A percentile compares a stretch with the other conserved stretches of the same genome.
Evolutionary conservation across 2,113 vertebrate species (phyloP).

Genomic region (Drymodes brunneopygia): DNA sequence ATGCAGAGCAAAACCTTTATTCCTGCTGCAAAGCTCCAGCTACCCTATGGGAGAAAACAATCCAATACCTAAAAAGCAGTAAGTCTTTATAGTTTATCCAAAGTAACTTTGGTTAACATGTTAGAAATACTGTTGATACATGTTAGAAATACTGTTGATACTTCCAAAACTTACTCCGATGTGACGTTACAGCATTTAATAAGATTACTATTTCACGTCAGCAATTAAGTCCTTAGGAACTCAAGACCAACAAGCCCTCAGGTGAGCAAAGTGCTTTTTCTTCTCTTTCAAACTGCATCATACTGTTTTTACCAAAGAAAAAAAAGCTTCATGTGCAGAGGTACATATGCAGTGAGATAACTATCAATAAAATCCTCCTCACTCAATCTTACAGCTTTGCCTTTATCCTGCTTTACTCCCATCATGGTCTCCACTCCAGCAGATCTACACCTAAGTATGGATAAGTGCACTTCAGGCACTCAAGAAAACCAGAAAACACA

Average conservation of each 20-base stretch:
- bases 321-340: neutral
- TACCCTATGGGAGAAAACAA: slow-evolving; percentile 14
- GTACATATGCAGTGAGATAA: neutral
- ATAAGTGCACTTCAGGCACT: neutral
- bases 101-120: neutral
- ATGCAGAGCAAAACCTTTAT: slow-evolving; percentile 1
- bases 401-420: neutral
- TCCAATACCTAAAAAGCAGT: neutral
- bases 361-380: neutral
- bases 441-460: neutral
- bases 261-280: neutral
- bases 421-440: neutral
- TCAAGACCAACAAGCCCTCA: neutral
- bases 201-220: slow-evolving; percentile 15
- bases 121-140: neutral
- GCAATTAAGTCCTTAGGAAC: neutral
- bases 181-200: neutral
- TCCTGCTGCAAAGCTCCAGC: neutral
- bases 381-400: neutral
- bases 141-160: neutral
- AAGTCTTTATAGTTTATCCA: neutral
- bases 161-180: neutral
- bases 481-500: neutral
- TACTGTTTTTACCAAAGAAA: neutral
- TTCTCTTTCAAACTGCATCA: neutral